These are phyloP conservation scores for Echinometra lucunter DNA, from an alignment of 53 echinoderm and acorn worm species.

Conservation along the genomic window DNA sequence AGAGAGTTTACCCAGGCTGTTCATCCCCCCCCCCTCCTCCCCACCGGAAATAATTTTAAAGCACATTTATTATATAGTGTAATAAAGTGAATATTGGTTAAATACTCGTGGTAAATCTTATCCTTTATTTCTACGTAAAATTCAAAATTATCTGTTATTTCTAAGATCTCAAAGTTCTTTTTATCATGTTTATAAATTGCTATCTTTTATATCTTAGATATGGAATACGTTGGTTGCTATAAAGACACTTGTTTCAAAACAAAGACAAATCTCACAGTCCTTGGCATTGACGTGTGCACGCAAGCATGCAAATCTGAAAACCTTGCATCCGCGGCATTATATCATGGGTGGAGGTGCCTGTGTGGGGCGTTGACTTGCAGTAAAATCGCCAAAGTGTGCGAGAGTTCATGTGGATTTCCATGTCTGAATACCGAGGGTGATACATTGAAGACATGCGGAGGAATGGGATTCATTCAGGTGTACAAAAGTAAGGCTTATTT, in stretches of 20 bases:
- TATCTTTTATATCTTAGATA: not conserved
- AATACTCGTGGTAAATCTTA: too few relatives aligned
- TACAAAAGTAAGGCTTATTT: not conserved
- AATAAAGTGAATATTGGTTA: too few relatives aligned
- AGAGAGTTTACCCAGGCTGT: too few relatives aligned
- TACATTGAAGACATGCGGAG: not conserved
- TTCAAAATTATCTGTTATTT: too few relatives aligned
- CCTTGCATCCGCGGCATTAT: not conserved
- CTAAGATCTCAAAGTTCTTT: too few relatives aligned
- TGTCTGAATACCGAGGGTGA: not conserved
- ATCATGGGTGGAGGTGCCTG: not conserved
- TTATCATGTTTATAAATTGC: not conserved
- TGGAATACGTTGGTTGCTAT: not conserved
- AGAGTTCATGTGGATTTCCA: not conserved
- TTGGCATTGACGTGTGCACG: not conserved
- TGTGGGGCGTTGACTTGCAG: not conserved
- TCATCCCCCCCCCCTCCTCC: too few relatives aligned
- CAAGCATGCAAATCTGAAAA: not conserved
- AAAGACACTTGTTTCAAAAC: not conserved
- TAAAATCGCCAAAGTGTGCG: not conserved
- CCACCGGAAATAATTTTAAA: too few relatives aligned
- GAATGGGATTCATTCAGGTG: not conserved
- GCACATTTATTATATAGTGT: too few relatives aligned
- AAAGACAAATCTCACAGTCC: not conserved
- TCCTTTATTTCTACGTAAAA: too few relatives aligned